phyloP scores from a whole-genome alignment of 2,797 vertebrate genomes.

The Eremophila alpestris region DNA sequence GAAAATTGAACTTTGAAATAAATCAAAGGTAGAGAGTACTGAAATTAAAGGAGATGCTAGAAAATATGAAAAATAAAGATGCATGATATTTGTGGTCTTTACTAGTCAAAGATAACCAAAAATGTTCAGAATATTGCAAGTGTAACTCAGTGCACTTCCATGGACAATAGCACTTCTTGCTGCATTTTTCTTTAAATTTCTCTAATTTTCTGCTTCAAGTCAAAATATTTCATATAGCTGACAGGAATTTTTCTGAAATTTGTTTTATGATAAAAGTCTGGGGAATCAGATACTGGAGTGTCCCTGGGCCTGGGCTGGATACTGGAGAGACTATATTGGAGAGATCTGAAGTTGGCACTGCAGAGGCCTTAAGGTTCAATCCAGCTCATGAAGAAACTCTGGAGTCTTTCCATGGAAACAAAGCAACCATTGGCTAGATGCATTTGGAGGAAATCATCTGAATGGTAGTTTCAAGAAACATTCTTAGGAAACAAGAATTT shows the following conservation, averaged over 20 bases:
- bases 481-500: not conserved
- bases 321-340: not conserved
- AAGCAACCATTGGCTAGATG: not conserved
- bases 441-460: not conserved
- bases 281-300: not conserved
- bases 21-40: not conserved
- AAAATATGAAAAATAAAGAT: not conserved
- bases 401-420: not conserved
- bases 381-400: not conserved
- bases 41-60: not conserved
- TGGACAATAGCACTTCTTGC: not conserved
- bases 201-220: not conserved
- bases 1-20: not conserved
- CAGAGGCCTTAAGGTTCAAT: not conserved
- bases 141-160: not conserved
- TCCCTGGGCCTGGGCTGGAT: not conserved
- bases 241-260: not conserved
- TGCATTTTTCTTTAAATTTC: not conserved
- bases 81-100: not conserved
- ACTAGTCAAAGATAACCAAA: not conserved
- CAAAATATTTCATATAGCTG: not conserved
- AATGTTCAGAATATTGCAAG: not conserved
- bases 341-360: not conserved
- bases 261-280: not conserved
- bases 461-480: not conserved